phyloP scores from a whole-genome alignment of 2,888 invertebrate species.

The Selenia dentaria region DNA sequence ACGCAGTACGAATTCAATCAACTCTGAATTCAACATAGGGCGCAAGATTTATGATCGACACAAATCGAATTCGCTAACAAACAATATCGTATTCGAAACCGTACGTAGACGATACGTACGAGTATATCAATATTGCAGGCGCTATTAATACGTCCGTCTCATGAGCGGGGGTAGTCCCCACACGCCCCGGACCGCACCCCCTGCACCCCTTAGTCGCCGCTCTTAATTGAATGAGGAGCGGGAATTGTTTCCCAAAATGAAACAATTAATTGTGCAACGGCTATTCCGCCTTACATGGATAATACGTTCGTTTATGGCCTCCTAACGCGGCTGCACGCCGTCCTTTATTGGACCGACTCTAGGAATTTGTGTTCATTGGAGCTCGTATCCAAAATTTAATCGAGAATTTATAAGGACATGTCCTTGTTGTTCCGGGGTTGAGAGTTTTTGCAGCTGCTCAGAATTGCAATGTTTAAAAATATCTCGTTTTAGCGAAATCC shows the following conservation, averaged over 20 bases:
- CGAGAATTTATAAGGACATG: constrained; percentile 79
- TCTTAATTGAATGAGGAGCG: constrained; percentile 85
- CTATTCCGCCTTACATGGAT: constrained; percentile 85
- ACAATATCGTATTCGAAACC: constrained; percentile 82
- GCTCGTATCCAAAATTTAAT: constrained; percentile 83
- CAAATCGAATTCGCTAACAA: constrained; percentile 84
- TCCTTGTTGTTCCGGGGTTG: constrained; percentile 64
- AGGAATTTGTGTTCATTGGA: constrained; percentile 83
- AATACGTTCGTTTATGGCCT: constrained; percentile 84
- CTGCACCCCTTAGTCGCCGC: constrained; percentile 75
- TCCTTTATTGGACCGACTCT: constrained; percentile 83
- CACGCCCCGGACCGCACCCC: constrained; percentile 45
- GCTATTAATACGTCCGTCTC: constrained; percentile 85
- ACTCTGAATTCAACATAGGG: constrained; percentile 80
- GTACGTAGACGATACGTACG: constrained; percentile 76
- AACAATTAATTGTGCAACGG: constrained; percentile 85
- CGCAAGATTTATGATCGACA: constrained; percentile 84
- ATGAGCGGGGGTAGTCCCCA: constrained; percentile 70
- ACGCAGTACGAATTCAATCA: constrained; percentile 74
- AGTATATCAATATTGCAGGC: constrained; percentile 85
- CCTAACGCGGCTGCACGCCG: constrained; percentile 83
- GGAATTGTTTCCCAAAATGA: constrained; percentile 85
- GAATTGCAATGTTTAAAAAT: constrained; percentile 61
- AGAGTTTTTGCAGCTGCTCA: constrained; percentile 71
- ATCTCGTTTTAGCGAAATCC: constrained; percentile 52